Base-by-base conservation (phyloP, 1,140 invertebrate species). In the Drosophila malerkotliana region DNA sequence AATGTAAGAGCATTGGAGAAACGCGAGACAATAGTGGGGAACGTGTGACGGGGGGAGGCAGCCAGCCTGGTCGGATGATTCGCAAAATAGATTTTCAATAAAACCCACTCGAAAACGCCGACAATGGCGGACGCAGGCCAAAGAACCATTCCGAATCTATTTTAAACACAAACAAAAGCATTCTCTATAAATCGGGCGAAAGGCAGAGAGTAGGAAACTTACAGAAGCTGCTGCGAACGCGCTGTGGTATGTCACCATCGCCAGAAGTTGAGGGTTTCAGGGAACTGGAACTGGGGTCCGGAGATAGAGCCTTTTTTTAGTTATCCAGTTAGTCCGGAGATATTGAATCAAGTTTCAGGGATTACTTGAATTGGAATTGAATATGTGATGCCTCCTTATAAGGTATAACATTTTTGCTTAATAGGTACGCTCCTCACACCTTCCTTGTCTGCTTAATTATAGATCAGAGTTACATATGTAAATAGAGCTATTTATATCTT, bases 11-110 rank as follows among this genome's bases (percentile, higher is more conserved):
- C 47, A 48, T 44, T 49, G 53, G 53, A 56, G 64, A 56, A 69
- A 56, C 54, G 53, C 51, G 48, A 56, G 61, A 56, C 47, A 56
- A 18, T 69, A 21, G 24, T 28, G 18, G 18, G 18, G 18, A 18
- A 18, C 18, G 18, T 18, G 18, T 18, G 14, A 26, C 12, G 51
- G 44, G 28, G 12, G 21, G 26, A 32, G 24, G 56, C 44, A 57
- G 44, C 34, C 62, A 67, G 73, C 44, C 62, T 56, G 44, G 60
- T 76, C 61, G 61, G 48, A 59, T 62, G 54, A 49, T 60, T 78
- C 83, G 79, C 78, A 87, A 87, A 87, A 87, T 87, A 87, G 82
- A 87, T 87, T 87, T 87, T 82, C 82, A 88, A 87, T 87, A 82
- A 87, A 82, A 71, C 60, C 82, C 78, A 87, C 81, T 85, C 82